Evolutionary conservation across 2,113 vertebrate species (phyloP).

Genomic region (Gorsachius goisagi): DNA sequence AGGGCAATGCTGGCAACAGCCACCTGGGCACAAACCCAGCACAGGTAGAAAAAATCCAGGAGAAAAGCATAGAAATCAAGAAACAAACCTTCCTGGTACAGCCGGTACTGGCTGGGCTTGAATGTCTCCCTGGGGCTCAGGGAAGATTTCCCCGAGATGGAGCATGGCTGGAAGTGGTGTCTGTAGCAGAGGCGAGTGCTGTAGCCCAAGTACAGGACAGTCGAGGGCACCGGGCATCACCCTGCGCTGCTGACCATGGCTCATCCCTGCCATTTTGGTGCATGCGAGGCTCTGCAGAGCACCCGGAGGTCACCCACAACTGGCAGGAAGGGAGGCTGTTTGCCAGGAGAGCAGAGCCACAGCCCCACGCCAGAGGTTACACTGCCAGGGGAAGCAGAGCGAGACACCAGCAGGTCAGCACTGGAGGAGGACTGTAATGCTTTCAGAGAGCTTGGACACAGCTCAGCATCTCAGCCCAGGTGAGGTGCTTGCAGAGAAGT

Average conservation of each 20-base stretch:
- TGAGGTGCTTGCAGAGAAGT: rapidly evolving
- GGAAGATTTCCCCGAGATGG: neutral
- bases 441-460: neutral
- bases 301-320: neutral
- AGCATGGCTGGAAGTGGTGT: neutral
- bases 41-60: neutral
- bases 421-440: neutral
- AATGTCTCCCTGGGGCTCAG: neutral
- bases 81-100: neutral
- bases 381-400: neutral
- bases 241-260: neutral
- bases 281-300: neutral
- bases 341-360: neutral
- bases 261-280: neutral
- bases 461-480: neutral
- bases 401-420: neutral
- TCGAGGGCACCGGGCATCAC: neutral
- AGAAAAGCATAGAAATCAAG: neutral
- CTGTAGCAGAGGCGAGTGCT: rapidly evolving
- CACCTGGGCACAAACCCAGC: neutral
- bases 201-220: rapidly evolving
- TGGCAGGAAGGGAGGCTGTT: neutral
- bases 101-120: neutral
- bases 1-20: neutral
- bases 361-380: rapidly evolving